Base-by-base conservation (phyloP, 2,888 invertebrate genomes). In the Chaetogeoica ovagalla region DNA sequence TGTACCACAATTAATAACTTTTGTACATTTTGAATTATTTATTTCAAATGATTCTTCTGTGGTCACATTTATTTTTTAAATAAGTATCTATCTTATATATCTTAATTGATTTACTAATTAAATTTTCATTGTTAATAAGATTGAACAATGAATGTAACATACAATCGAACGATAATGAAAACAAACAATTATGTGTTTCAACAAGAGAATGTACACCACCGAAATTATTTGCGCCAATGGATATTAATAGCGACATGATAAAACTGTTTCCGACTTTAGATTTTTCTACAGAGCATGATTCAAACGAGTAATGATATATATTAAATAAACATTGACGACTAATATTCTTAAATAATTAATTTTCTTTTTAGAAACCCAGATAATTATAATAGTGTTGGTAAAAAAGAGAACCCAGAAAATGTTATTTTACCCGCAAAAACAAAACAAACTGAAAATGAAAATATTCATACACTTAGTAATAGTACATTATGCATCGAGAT, bases 261-360 rank as follows among this genome's bases (percentile, higher is more conserved):
- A 79, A 70, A 71, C 37, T 79, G 39, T 70, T 70, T 23, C 70
- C 79, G 23, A 55, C 37, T 43, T 63, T 79, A 57, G 70, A 79
- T 71, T 79, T 55, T 71, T 70, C 52, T 13, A 71, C 19, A 5
- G 70, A 79, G 37, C 39, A 79, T 11, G 55, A 63, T 70, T 30
- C 52, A 71, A 70, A 71, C n/a, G 69, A 77, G 77, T 77, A 76
- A 69, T 69, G 3, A 48, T 48, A 1, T 0, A 68, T 69, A 37
- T 60, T 48, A 37, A 19, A 37, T 55, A 19, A 37, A 37, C 15
- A 66, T 13, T 43, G 66, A 43, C 7, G n/a, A 66, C 48, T 52
- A 62, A 37, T 69, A 17, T 52, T 52, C 17, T 52, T 23, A 6
- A 55, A 39, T 71, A 23, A 43, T 15, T 66, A 30, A 21, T 59